Percentiles rank a stretch among this genome's conserved stretches.
phyloP scores from a whole-genome alignment of 2,888 invertebrate species.

The Petrophora chlorosata region DNA sequence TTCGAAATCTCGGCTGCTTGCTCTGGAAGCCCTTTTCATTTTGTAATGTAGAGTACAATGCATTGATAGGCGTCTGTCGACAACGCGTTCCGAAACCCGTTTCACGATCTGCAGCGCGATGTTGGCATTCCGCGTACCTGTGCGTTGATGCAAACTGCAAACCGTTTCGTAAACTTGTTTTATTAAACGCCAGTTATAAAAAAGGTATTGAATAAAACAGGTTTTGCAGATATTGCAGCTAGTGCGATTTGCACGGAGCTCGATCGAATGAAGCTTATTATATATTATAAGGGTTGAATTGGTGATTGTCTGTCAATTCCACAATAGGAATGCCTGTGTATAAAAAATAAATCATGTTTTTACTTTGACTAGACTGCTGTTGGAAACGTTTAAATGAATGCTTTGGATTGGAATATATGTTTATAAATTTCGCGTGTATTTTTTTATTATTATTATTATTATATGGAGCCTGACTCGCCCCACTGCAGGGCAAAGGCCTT shows the following conservation, averaged over 20 bases:
- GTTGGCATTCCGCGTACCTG: constrained; percentile 75
- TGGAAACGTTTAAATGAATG: no score
- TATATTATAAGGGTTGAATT: constrained; percentile 42
- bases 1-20: not conserved
- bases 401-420: no score
- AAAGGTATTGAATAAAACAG: constrained; percentile 28
- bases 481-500: no score
- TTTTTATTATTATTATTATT: no score
- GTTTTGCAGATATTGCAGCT: constrained; percentile 41
- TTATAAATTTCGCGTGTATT: no score
- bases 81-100: constrained; percentile 56
- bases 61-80: constrained; percentile 31
- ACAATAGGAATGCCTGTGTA: constrained; percentile 18
- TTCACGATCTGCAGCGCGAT: constrained; percentile 58
- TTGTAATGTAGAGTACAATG: constrained; percentile 32
- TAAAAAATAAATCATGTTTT: not conserved
- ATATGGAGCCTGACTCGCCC: no score
- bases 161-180: constrained; percentile 53
- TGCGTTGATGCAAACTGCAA: constrained; percentile 58
- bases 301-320: constrained; percentile 39
- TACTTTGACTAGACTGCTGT: not conserved
- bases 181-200: constrained; percentile 35
- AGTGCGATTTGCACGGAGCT: constrained; percentile 46
- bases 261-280: constrained; percentile 43
- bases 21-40: constrained; percentile 34